Conservation (phyloP, 2,888 invertebrate species). For the Erebia epiphron region DNA sequence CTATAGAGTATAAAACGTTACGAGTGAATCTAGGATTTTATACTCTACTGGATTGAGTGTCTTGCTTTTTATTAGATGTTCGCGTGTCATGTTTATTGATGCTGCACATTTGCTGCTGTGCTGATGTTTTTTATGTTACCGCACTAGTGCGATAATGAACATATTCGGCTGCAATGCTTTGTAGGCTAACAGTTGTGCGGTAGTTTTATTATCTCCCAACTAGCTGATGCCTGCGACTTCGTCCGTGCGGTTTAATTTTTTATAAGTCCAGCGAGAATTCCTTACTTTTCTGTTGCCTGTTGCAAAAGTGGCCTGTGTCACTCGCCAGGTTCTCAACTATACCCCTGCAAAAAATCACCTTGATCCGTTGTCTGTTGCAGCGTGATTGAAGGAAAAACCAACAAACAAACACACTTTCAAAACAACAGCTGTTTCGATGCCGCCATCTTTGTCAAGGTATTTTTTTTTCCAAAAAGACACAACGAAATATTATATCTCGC, state of each 20-base stretch:
- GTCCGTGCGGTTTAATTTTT: too few relatives aligned
- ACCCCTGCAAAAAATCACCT: not conserved
- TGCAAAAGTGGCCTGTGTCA: too few relatives aligned
- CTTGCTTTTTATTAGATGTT: not conserved
- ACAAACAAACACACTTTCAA: not conserved
- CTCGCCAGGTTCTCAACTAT: not conserved
- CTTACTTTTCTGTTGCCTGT: too few relatives aligned
- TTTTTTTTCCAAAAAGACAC: too few relatives aligned
- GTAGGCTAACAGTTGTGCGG: too few relatives aligned
- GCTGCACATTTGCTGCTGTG: not conserved
- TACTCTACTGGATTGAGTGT: constrained; percentile 6
- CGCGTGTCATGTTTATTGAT: not conserved
- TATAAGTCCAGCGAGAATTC: too few relatives aligned
- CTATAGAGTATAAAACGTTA: constrained; percentile 8
- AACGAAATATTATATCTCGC: too few relatives aligned
- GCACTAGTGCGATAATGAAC: not conserved
- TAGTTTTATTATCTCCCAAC: too few relatives aligned
- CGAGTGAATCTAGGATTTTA: constrained; percentile 5
- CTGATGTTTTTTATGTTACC: not conserved
- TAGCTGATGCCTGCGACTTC: too few relatives aligned
- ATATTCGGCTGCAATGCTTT: not conserved
- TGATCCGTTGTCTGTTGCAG: not conserved
- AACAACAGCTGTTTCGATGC: not conserved
- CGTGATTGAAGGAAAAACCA: not conserved
- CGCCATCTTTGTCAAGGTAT: too few relatives aligned